Base-by-base conservation (phyloP, 2,888 invertebrate genomes). In the Spisula solida region DNA sequence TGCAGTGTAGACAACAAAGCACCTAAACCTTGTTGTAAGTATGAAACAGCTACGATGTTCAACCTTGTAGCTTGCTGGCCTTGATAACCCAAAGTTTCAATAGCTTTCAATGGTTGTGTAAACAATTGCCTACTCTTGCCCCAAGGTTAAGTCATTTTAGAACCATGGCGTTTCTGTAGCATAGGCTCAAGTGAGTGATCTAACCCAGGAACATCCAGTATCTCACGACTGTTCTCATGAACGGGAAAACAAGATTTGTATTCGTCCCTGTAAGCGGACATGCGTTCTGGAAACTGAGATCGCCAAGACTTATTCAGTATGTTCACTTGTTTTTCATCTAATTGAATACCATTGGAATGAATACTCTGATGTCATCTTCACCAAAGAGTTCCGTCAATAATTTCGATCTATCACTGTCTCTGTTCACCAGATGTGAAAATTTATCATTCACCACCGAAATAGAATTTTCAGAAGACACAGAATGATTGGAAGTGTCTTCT, bases 11-110 rank as follows among this genome's bases (percentile, higher is more conserved):
- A n/a, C 41, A 92, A 25, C 55, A 90, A 81, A 47, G 82, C 47
- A 10, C 88, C 88, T 10, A 92, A 55, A 47, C 79, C 82, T 75
- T 92, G 86, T 85, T 91, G 90, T 29, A 89, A 29, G 48, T 87
- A 91, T 4, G 47, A 47, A 18, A 70, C 34, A 16, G 81, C 47
- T 70, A 86, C 34, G 55, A 88, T 81, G n/a, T 66, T 29, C 31
- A 84, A 41, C 18, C 88, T 12, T 12, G 79, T 41, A 31, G 88
- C 84, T 56, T 80, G 20, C 80, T 89, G 89, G 47, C 86, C 81
- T 29, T 89, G 86, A 41, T 66, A 83, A 20, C 66, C n/a, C 0
- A 86, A 4, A 51, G 20, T 60, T 66, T 86, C 86, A 56, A 84
- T 83, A 16, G 80, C n/a, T 56, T 79, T 83, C 0, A 86, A 41